These are phyloP conservation scores for Grantiella picta DNA, from an alignment of 2,113 vertebrate species.

Conservation along the genomic window DNA sequence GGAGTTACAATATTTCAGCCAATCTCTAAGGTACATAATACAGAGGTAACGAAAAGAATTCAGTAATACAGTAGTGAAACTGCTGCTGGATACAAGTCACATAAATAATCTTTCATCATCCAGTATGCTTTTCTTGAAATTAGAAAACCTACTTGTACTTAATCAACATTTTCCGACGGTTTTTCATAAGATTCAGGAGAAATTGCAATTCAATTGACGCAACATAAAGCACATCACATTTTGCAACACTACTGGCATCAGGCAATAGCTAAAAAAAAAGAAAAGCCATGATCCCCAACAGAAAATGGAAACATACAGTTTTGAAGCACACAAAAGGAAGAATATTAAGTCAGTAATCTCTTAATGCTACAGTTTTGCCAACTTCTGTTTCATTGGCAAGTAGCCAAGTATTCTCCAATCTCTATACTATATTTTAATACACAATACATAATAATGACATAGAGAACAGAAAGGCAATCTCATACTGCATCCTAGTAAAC, in stretches of 20 bases:
- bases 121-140: not conserved
- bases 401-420: not conserved
- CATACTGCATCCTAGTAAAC: not conserved
- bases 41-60: not conserved
- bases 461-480: not conserved
- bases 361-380: not conserved
- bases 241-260: not conserved
- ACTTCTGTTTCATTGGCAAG: not conserved
- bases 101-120: not conserved
- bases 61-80: not conserved
- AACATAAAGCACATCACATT: not conserved
- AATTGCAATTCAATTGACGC: not conserved
- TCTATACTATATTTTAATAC: not conserved
- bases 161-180: not conserved
- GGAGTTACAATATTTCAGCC: not conserved
- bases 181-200: not conserved
- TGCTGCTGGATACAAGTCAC: not conserved
- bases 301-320: not conserved
- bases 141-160: not conserved
- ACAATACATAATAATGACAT: not conserved
- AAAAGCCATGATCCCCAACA: fast-evolving
- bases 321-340: not conserved
- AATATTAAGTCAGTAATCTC: not conserved
- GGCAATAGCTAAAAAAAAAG: not conserved
- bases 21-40: not conserved